Evolutionary conservation across 2,888 invertebrate genomes (phyloP), one percentile per base, ranked within the genome.

Genomic region (Mechanitis messenoides): DNA sequence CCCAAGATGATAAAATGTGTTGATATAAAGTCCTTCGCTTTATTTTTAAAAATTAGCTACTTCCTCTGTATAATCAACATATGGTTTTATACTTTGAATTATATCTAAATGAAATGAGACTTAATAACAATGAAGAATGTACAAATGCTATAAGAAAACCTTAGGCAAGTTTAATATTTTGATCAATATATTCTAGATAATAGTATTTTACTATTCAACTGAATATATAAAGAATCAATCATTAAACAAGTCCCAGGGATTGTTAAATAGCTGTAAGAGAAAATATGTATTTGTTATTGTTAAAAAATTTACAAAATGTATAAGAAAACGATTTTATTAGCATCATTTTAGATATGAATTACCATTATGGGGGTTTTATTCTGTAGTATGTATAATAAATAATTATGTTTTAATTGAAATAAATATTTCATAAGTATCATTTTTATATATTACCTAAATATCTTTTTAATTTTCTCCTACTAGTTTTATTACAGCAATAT

Each of bases 1-100:
- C 85, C 71, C 86, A 84, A 71, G 90, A 91, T 71, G 88, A 91
- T 70, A 85, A 90, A 73, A 89, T 89, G 88, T 87, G 87, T 86
- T 89, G 85, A 87, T 81, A 70, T 56, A 55, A 58, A 55, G 58
- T 53, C 45, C 50, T 45, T 53, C 53, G 28, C 58, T 59, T n/a
- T 56, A 45, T 60, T 62, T 59, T 55, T 55, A 55, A 45, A 53
- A 55, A 59, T 56, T 56, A 61, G 60, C 59, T 58, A 60, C 47
- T 59, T 62, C 59, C 64, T 64, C 64, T 61, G 59, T 56, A 47
- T 56, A 56, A 28, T 53, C 42, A 42, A 31, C 5, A 47, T 28
- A 20, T 42, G 42, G 42, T 42, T 42, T 42, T 42, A 42, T 42
- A 42, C 7, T 42, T 42, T 42, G 3, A 3, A 11, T 57, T 11